Base-by-base conservation (phyloP, 2,888 invertebrate genomes). In the Cataglyphis cursor region DNA sequence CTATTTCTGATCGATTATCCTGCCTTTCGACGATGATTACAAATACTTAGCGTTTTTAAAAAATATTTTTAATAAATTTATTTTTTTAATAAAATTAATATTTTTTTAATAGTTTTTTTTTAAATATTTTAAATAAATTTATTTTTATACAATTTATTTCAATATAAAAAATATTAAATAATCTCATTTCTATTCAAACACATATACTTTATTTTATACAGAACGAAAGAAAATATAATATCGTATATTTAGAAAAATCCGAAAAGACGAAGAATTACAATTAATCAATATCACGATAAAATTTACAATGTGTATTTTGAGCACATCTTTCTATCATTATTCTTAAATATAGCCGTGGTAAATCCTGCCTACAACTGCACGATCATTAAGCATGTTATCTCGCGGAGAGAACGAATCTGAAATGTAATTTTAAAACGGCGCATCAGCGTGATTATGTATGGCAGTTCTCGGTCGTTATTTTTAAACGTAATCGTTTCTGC, bases 391-490 rank as follows among this genome's bases (percentile, higher is more conserved):
- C 70, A 35, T 51, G 38, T 51, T 78, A 70, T 38, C 31, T 70
- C 57, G 41, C 72, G n/a, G 44, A 12, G 62, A 48, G 54, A 54
- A 76, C 68, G 38, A 68, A 80, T 44, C 28, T 73, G 57, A 78
- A 59, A 78, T 72, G 57, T 78, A 73, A 80, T 73, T 80, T 80
- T 80, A 72, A 73, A 73, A 72, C 59, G 73, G 73, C 78, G 51
- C 68, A 51, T 54, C 68, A 54, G 78, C 59, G 74, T 59, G 74
- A 80, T 80, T 72, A 80, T 73, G 78, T 59, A 51, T 51, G 51
- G 51, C 78, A 48, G 59, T 80, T 72, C 78, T 72, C 78, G 73
- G 41, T 44, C 57, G 78, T 80, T 80, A 73, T 80, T 80, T 80
- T 80, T 80, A 80, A 61, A 72, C 73, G 44, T 72, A 73, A 72